phyloP scores from a whole-genome alignment of 2,888 invertebrate genomes.

The Brachynemurus nebulosus region DNA sequence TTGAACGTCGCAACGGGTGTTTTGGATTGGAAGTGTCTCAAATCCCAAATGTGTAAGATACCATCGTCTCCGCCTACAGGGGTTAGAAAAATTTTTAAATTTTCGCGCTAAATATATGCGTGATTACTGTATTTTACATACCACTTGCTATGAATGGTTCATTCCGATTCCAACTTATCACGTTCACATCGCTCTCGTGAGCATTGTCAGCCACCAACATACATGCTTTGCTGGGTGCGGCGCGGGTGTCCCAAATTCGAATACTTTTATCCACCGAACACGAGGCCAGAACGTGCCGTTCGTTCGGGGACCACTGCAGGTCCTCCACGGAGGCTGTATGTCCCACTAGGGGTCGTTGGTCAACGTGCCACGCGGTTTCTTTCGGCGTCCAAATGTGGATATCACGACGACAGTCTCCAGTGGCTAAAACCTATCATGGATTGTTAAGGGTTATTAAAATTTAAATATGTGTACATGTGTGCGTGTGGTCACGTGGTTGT shows the following conservation, averaged over 20 bases:
- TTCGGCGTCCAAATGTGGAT: slow-evolving; percentile 88
- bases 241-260: slow-evolving; percentile 91
- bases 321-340: slow-evolving; percentile 94
- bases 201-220: slow-evolving; percentile 78
- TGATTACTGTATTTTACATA: no score
- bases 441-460: no score
- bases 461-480: neutral
- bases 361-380: slow-evolving; percentile 78
- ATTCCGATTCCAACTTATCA: slow-evolving; percentile 89
- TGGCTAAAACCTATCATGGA: slow-evolving; percentile 58
- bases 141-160: slow-evolving; percentile 83
- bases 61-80: slow-evolving; percentile 90
- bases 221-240: slow-evolving; percentile 73
- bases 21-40: slow-evolving; percentile 66
- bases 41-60: slow-evolving; percentile 87
- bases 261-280: slow-evolving; percentile 84
- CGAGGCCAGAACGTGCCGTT: slow-evolving; percentile 74
- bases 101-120: neutral
- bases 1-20: slow-evolving; percentile 86
- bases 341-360: slow-evolving; percentile 74
- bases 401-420: slow-evolving; percentile 85
- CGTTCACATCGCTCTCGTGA: slow-evolving; percentile 89
- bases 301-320: slow-evolving; percentile 97
- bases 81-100: no score
- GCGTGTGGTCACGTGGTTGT: no score